Conservation (phyloP, 2,113 vertebrate genomes). For the Scomber scombrus region DNA sequence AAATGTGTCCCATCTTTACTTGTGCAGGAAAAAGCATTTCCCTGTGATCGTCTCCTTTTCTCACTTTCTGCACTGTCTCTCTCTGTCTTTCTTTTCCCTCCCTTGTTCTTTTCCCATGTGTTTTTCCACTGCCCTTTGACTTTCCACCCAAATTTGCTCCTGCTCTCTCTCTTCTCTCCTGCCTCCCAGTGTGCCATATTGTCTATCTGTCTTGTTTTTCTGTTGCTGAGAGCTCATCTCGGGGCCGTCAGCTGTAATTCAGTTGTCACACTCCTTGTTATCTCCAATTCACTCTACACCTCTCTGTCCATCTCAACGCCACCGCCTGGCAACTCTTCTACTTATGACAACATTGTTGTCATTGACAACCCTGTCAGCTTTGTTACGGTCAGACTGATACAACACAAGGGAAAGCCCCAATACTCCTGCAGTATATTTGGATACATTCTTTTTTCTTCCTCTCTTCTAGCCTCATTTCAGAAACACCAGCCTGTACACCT, state of each 20-base stretch:
- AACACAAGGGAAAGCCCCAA: slow-evolving; percentile 33
- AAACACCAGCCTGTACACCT: background rate
- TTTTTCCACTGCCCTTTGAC: slow-evolving; percentile 48
- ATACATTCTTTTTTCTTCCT: background rate
- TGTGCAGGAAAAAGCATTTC: background rate
- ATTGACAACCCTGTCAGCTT: slow-evolving; percentile 69
- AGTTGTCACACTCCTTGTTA: slow-evolving; percentile 79
- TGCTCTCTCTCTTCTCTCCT: slow-evolving; percentile 23
- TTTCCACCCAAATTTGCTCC: slow-evolving; percentile 31
- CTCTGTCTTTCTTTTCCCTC: slow-evolving; percentile 12
- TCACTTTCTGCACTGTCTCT: slow-evolving; percentile 11
- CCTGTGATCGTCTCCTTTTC: slow-evolving; percentile 17
- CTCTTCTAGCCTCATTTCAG: background rate
- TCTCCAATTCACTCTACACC: slow-evolving; percentile 76
- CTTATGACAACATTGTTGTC: slow-evolving; percentile 66
- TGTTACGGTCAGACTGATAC: slow-evolving; percentile 60
- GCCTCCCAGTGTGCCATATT: slow-evolving; percentile 36
- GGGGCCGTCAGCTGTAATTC: slow-evolving; percentile 78
- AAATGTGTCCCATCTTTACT: slow-evolving; percentile 19
- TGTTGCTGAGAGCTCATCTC: slow-evolving; percentile 68
- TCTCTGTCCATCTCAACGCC: slow-evolving; percentile 71
- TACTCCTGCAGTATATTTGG: slow-evolving; percentile 5
- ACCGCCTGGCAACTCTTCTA: slow-evolving; percentile 62
- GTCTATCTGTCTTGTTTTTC: slow-evolving; percentile 71
- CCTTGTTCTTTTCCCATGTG: slow-evolving; percentile 1